These are phyloP conservation scores for Mycogona germanica DNA, from an alignment of 2,888 invertebrate genomes.

Conservation along the genomic window DNA sequence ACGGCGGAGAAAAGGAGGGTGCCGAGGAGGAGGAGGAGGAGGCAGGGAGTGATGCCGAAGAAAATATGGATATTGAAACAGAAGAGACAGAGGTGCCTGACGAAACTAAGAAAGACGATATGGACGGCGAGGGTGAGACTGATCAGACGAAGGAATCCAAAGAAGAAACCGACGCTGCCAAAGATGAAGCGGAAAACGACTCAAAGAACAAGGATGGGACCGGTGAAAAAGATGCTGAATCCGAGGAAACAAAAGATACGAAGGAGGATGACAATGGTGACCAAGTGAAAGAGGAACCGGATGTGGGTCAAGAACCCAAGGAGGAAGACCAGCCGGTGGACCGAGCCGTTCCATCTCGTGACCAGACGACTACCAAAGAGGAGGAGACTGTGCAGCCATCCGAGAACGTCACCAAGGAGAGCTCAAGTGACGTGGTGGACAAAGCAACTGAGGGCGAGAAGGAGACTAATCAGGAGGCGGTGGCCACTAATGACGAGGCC, in stretches of 20 bases:
- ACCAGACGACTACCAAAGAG: conserved; percentile 22
- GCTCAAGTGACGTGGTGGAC: background rate
- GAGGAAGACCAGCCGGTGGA: conserved; percentile 18
- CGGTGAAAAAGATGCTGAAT: conserved; percentile 26
- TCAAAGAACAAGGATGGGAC: conserved; percentile 43
- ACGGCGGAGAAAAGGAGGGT: conserved; percentile 45
- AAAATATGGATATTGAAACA: conserved; percentile 23
- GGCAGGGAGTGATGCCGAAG: conserved; percentile 34
- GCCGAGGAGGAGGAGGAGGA: conserved; percentile 41
- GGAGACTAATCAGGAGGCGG: conserved; percentile 16
- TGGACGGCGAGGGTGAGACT: conserved; percentile 28
- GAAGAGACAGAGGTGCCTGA: conserved; percentile 2
- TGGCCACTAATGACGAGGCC: conserved; percentile 21
- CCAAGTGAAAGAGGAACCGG: conserved; percentile 40
- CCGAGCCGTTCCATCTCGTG: conserved; percentile 22
- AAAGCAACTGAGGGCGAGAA: conserved; percentile 19
- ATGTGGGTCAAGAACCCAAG: conserved; percentile 25
- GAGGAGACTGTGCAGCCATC: conserved; percentile 14
- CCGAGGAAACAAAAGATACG: conserved; percentile 38
- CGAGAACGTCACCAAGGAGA: conserved; percentile 2
- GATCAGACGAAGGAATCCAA: conserved; percentile 32
- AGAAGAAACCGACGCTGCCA: conserved; percentile 27
- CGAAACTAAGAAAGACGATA: conserved; percentile 17
- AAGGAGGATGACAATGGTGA: conserved; percentile 41
- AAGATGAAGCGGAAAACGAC: conserved; percentile 28